A percentile compares a stretch with the other conserved stretches of the same genome.
phyloP scores from a whole-genome alignment of 2,113 vertebrate genomes.

The Zosterops japonicus region DNA sequence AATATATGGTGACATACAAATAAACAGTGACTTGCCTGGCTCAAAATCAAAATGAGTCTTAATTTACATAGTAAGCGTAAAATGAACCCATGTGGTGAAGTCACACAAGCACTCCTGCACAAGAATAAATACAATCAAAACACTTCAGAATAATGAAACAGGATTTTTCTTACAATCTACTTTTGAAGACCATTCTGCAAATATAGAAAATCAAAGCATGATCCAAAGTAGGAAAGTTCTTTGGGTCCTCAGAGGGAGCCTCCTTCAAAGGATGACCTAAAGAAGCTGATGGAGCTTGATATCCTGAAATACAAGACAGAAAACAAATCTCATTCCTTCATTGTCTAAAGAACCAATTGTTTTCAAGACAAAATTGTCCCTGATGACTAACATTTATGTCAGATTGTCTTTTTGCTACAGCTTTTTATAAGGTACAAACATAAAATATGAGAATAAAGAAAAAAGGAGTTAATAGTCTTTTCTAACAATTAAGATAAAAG shows the following conservation, averaged over 20 bases:
- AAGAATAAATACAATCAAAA: neutral
- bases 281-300: neutral
- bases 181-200: neutral
- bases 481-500: neutral
- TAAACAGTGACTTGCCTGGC: neutral
- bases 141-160: neutral
- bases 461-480: neutral
- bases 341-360: neutral
- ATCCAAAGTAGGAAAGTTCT: neutral
- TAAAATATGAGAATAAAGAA: neutral
- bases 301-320: neutral
- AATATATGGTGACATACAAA: slow-evolving; percentile 8
- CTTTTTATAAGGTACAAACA: neutral
- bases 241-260: neutral
- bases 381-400: neutral
- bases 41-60: neutral
- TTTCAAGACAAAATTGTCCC: neutral
- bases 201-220: neutral
- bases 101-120: neutral
- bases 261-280: neutral
- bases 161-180: neutral
- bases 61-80: slow-evolving; percentile 10
- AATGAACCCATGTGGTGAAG: neutral
- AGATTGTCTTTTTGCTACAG: neutral
- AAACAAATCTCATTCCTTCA: neutral